These are phyloP conservation scores for Caradrina clavipalpis DNA, from an alignment of 2,888 invertebrate species.

Conservation along the genomic window DNA sequence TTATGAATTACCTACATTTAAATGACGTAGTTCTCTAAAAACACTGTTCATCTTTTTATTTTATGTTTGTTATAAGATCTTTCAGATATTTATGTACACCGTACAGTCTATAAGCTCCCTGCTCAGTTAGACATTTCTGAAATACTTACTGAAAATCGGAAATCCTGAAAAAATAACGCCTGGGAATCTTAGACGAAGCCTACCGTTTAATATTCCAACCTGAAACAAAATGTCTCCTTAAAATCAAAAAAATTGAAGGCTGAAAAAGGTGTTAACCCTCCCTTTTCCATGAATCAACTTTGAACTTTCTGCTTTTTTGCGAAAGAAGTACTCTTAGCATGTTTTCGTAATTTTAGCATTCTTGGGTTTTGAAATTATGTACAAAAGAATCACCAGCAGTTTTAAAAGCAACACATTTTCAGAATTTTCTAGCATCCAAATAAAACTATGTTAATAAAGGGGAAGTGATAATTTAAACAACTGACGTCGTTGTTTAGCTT, in stretches of 20 bases:
- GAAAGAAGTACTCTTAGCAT: not conserved
- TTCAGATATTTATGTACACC: no score
- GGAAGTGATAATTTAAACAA: slow-evolving; percentile 62
- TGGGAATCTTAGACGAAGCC: no score
- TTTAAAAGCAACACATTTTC: slow-evolving; percentile 18
- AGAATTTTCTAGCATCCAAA: slow-evolving; percentile 32
- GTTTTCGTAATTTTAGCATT: not conserved
- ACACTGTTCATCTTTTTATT: no score
- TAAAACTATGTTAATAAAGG: slow-evolving; percentile 47
- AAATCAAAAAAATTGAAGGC: no score
- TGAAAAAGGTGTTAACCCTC: not conserved
- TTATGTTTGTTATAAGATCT: no score
- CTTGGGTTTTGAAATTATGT: not conserved
- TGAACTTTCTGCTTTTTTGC: not conserved
- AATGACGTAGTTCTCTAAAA: no score
- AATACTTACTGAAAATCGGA: no score
- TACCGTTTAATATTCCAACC: no score
- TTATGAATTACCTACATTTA: not conserved
- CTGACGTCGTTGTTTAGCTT: slow-evolving; percentile 74
- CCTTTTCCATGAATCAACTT: not conserved
- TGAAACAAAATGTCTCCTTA: no score
- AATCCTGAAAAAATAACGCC: no score
- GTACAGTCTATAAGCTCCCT: no score
- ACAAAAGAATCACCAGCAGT: slow-evolving; percentile 5
- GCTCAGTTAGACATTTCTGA: no score